phyloP scores from a whole-genome alignment of 2,113 vertebrate genomes.

The Sarotherodon lohbergeri region DNA sequence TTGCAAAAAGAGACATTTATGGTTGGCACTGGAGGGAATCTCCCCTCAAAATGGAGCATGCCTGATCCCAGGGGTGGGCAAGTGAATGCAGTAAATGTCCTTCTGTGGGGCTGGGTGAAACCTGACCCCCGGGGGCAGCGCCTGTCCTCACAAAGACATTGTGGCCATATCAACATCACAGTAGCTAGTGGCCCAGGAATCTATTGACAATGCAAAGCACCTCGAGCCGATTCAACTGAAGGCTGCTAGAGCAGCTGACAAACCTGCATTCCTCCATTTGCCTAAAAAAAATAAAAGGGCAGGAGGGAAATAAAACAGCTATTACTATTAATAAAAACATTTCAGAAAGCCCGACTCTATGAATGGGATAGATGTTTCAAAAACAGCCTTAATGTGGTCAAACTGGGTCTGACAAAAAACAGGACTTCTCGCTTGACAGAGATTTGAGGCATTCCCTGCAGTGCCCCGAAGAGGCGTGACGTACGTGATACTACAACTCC shows the following conservation, averaged over 20 bases:
- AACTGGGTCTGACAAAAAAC: background rate
- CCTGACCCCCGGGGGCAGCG: constrained; percentile 74
- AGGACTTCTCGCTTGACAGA: background rate
- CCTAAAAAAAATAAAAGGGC: background rate
- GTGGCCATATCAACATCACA: constrained; percentile 76
- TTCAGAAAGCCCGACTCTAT: background rate
- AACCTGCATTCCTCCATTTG: constrained; percentile 23
- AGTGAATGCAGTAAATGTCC: constrained; percentile 67
- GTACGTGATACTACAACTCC: background rate
- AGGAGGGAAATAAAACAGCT: background rate
- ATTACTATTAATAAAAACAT: background rate
- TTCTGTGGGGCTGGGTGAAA: constrained; percentile 69
- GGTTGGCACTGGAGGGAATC: constrained; percentile 41
- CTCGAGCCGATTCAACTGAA: constrained; percentile 4
- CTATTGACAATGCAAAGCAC: constrained; percentile 58
- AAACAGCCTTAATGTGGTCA: background rate
- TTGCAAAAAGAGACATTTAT: background rate
- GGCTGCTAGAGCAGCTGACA: constrained; percentile 10
- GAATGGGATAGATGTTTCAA: background rate
- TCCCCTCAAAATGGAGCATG: constrained; percentile 66
- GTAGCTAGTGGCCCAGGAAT: constrained; percentile 56
- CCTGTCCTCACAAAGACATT: constrained; percentile 75
- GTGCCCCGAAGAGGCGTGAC: background rate
- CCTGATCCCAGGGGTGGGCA: constrained; percentile 64
- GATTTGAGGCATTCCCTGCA: background rate